These are phyloP conservation scores for Keiferia lycopersicella DNA, from an alignment of 2,888 invertebrate genomes.

Conservation along the genomic window DNA sequence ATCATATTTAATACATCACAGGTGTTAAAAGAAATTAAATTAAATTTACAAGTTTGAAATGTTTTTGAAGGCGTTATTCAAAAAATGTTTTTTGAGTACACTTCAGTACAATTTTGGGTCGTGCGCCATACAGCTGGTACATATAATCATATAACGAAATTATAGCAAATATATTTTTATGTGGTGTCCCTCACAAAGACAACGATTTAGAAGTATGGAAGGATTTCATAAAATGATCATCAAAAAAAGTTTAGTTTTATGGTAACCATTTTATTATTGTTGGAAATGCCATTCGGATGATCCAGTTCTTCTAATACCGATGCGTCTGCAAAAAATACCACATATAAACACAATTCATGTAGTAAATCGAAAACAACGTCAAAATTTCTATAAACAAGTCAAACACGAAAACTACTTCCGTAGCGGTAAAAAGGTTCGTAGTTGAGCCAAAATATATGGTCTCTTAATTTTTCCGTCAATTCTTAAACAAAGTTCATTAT, in stretches of 20 bases:
- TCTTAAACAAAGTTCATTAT: slow-evolving; percentile 67
- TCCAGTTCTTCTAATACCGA: slow-evolving; percentile 13
- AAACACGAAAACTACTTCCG: slow-evolving; percentile 49
- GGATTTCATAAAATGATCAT: slow-evolving; percentile 32
- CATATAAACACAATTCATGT: slow-evolving; percentile 64
- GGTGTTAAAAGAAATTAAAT: slow-evolving; percentile 75
- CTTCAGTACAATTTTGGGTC: background rate
- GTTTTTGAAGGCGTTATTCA: slow-evolving; percentile 23
- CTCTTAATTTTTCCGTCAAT: slow-evolving; percentile 44
- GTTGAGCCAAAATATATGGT: slow-evolving; percentile 33
- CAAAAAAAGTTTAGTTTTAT: slow-evolving; percentile 30
- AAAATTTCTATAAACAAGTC: slow-evolving; percentile 63
- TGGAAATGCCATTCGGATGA: background rate
- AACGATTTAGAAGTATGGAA: slow-evolving; percentile 24
- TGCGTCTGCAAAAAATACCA: slow-evolving; percentile 52
- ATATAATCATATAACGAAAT: slow-evolving; percentile 59
- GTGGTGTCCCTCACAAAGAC: slow-evolving; percentile 54
- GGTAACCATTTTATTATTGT: slow-evolving; percentile 24
- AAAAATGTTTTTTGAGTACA: slow-evolving; percentile 25
- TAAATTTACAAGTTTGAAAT: slow-evolving; percentile 35
- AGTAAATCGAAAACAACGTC: slow-evolving; percentile 65
- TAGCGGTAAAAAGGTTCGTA: slow-evolving; percentile 37
- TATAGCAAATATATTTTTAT: slow-evolving; percentile 52
- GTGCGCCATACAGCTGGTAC: slow-evolving; percentile 36
- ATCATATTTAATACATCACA: slow-evolving; percentile 86